phyloP scores from a whole-genome alignment of 2,113 vertebrate species.

The Myiopsitta monachus region DNA sequence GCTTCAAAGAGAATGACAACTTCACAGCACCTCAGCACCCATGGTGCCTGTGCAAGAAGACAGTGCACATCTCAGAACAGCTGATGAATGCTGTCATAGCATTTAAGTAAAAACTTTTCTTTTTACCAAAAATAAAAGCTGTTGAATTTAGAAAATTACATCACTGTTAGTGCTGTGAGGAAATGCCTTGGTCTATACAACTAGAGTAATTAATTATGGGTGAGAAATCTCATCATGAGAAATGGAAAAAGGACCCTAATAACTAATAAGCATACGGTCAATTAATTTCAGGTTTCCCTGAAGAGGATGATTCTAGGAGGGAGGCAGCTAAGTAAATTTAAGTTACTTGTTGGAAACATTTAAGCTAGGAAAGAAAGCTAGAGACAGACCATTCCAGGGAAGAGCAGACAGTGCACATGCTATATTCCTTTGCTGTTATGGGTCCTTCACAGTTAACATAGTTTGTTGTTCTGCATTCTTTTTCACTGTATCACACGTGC shows the following conservation, averaged over 20 bases:
- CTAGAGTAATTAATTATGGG: slow-evolving; percentile 65
- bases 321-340: background rate
- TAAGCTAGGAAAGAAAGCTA: background rate
- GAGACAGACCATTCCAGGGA: background rate
- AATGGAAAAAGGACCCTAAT: slow-evolving; percentile 35
- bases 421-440: background rate
- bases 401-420: rapidly evolving
- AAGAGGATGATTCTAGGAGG: background rate
- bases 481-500: background rate
- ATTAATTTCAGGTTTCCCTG: slow-evolving; percentile 12
- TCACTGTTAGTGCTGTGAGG: slow-evolving; percentile 22
- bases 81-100: background rate
- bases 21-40: background rate
- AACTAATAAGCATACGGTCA: slow-evolving; percentile 51
- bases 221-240: slow-evolving; percentile 54
- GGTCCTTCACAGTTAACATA: background rate
- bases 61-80: background rate
- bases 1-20: background rate
- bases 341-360: background rate
- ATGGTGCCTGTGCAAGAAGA: background rate
- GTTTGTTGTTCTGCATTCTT: background rate
- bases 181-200: slow-evolving; percentile 23
- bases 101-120: background rate
- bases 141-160: slow-evolving; percentile 23
- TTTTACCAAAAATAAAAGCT: slow-evolving; percentile 23